Evolutionary conservation across 2,113 vertebrate genomes (phyloP), one percentile per base, ranked within the genome.

Genomic region (Herpetotheres cachinnans): DNA sequence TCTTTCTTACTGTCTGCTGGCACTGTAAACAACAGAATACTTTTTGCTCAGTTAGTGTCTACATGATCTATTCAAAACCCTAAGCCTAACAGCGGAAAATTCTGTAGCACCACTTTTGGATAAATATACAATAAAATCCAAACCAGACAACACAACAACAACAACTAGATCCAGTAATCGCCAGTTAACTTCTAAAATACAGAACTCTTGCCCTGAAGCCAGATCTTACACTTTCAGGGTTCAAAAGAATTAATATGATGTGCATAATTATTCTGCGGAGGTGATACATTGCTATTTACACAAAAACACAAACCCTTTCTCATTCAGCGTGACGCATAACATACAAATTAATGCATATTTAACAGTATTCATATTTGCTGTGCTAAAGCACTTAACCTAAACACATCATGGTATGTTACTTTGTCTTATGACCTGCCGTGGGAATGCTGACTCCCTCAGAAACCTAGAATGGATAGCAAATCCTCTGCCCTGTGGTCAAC

Each of bases 401-500:
- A 96, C 94, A 95, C 95, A 97, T 95, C 92, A 79, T 93, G 96
- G 96, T 98, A 96, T 98, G 98, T 98, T 98, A 97, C 97, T 98
- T 85, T 89, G 92, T 94, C 97, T 98, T 93, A 54, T 85, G 96
- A 96, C 96, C 97, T 95, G 95, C 93, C 65, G 79, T 96, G 98
- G 97, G 97, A 98, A 97, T 97, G 97, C 97, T 50, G 92, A 98
- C 97, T 98, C 97, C 97, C 98, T 97, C 93, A 74, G 97, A 98
- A 98, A 98, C 93, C 97, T 83, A n/a, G 96, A 95, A 96, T 91
- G 98, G 97, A 98, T 98, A 98, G 97, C 98, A 98, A 98, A 98
- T 98, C 98, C 98, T 96, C 94, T 98, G 98, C 98, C 99, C 98
- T 96, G 97, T 98, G 98, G 98, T 98, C 98, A 99, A 98, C 98